A percentile compares a stretch with the other conserved stretches of the same genome.
Evolutionary conservation across 1,140 invertebrate genomes (phyloP).

Genomic region (Gerris buenoi): DNA sequence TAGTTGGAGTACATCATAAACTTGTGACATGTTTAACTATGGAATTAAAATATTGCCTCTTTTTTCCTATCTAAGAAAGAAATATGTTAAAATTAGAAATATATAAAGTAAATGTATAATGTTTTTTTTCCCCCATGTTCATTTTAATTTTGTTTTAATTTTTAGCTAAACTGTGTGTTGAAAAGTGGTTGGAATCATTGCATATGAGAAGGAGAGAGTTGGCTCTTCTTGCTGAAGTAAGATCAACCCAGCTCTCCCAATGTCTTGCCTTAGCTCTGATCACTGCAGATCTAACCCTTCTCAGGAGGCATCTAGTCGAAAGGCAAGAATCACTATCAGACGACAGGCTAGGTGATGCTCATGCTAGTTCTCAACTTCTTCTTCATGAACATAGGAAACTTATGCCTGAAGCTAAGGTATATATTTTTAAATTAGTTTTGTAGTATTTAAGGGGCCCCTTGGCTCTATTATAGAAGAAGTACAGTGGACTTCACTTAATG

Average conservation of each 20-base stretch:
- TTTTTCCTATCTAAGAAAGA: too few relatives aligned
- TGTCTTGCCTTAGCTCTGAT: conserved; percentile 57
- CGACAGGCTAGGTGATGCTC: conserved; percentile 47
- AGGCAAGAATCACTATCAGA: conserved; percentile 34
- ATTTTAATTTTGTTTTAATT: too few relatives aligned
- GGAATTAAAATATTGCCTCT: too few relatives aligned
- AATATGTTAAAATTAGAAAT: too few relatives aligned
- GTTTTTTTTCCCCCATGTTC: too few relatives aligned
- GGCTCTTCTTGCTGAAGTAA: conserved; percentile 49
- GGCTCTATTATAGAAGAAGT: too few relatives aligned
- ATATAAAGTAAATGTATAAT: too few relatives aligned
- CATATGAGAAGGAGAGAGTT: conserved; percentile 58
- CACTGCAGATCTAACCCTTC: conserved; percentile 51
- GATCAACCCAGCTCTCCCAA: conserved; percentile 29
- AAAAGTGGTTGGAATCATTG: conserved; percentile 56
- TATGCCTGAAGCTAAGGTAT: conserved; percentile 52
- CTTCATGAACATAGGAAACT: conserved; percentile 52
- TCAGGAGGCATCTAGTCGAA: conserved; percentile 41
- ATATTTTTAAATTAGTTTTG: too few relatives aligned
- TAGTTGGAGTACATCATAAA: too few relatives aligned
- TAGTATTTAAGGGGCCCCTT: too few relatives aligned
- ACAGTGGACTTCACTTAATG: too few relatives aligned
- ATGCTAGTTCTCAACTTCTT: conserved; percentile 48
- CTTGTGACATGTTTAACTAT: too few relatives aligned
- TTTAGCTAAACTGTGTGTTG: conserved; percentile 50